Conservation (phyloP, 64 coral and sea anemone species). For the Platygyra sinensis region DNA sequence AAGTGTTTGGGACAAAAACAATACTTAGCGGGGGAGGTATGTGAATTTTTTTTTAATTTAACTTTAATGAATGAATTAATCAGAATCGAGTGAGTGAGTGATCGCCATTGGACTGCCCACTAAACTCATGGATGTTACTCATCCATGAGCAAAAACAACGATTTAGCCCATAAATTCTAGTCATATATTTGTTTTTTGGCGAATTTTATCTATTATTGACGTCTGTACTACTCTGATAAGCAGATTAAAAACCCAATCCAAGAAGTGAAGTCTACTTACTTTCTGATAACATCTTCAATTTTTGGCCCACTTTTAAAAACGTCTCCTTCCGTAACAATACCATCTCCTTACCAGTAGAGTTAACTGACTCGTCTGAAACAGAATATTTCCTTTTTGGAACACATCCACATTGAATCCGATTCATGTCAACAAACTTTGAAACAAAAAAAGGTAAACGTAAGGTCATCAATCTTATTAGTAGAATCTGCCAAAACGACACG, state of each 20-base stretch:
- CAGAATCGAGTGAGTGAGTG: too few relatives aligned
- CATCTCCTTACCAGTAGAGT: neutral
- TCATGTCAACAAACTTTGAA: conserved; percentile 21
- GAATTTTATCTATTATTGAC: neutral
- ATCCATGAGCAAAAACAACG: too few relatives aligned
- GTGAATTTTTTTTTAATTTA: too few relatives aligned
- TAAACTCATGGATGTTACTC: too few relatives aligned
- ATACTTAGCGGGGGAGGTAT: too few relatives aligned
- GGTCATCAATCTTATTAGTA: neutral
- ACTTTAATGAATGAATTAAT: too few relatives aligned
- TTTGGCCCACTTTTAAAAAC: conserved; percentile 11
- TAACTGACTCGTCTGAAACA: neutral
- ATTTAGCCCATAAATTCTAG: too few relatives aligned
- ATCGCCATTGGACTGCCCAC: too few relatives aligned
- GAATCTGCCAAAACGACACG: neutral
- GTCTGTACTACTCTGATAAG: neutral
- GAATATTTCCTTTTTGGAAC: neutral
- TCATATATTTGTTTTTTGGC: too few relatives aligned
- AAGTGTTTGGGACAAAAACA: too few relatives aligned
- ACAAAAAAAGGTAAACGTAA: neutral
- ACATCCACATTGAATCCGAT: conserved; percentile 17
- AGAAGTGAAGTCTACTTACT: conserved; percentile 8
- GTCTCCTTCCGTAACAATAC: neutral
- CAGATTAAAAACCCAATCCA: neutral
- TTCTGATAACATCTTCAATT: conserved; percentile 21